phyloP scores from a whole-genome alignment of 2,888 invertebrate genomes.

The Leucophenga maculata region DNA sequence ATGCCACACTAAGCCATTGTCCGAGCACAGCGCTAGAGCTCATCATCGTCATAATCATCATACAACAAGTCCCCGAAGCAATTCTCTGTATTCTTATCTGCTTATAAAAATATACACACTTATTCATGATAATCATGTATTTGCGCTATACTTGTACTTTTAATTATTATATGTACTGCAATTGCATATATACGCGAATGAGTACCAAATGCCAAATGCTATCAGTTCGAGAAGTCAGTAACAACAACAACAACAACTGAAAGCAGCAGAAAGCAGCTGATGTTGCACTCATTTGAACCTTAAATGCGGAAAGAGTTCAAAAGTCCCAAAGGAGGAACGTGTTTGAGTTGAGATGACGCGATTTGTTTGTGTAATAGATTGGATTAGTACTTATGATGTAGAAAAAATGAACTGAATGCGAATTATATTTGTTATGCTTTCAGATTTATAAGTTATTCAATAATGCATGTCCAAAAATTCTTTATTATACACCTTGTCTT shows the following conservation, averaged over 20 bases:
- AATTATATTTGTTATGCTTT: no score
- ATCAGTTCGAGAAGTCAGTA: slow-evolving; percentile 8
- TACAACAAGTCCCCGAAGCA: background rate
- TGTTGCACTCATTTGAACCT: slow-evolving; percentile 22
- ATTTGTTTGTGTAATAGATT: no score
- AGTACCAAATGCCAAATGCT: slow-evolving; percentile 15
- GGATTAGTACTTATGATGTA: no score
- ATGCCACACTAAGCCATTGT: slow-evolving; percentile 10
- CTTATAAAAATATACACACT: slow-evolving; percentile 5
- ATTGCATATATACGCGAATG: background rate
- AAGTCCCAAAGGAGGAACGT: background rate
- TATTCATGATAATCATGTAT: slow-evolving; percentile 13
- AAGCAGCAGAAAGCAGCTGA: background rate
- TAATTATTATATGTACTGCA: slow-evolving; percentile 13
- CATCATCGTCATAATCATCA: no score
- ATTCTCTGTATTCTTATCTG: slow-evolving; percentile 6
- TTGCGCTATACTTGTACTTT: slow-evolving; percentile 20
- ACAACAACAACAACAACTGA: no score
- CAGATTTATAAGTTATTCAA: no score
- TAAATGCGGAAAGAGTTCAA: slow-evolving; percentile 11
- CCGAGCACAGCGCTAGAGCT: background rate
- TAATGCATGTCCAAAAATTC: no score
- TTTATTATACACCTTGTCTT: no score
- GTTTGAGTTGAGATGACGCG: slow-evolving; percentile 1
- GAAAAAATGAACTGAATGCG: no score